phyloP scores from a whole-genome alignment of 1,140 invertebrate species.

The Drosophila nikananu region DNA sequence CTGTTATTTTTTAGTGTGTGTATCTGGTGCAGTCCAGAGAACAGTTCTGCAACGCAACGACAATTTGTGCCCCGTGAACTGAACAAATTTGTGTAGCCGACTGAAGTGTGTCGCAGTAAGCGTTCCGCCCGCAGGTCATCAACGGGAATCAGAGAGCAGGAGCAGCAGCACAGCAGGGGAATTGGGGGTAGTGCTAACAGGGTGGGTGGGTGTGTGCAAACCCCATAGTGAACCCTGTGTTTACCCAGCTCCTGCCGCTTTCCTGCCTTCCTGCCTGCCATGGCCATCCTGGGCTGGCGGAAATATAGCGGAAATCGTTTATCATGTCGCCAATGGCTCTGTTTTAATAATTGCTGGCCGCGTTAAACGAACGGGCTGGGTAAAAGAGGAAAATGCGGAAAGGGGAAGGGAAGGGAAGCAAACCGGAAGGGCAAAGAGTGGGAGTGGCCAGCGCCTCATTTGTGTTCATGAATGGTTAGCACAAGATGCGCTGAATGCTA shows the following conservation, averaged over 20 bases:
- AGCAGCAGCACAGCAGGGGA: conserved; percentile 1
- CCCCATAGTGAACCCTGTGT: conserved; percentile 22
- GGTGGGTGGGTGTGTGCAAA: conserved; percentile 9
- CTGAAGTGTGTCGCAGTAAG: conserved; percentile 69
- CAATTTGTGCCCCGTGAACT: conserved; percentile 38
- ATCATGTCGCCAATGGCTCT: conserved; percentile 82
- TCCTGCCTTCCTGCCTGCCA: conserved; percentile 8
- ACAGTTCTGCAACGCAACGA: conserved; percentile 22
- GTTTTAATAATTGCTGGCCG: conserved; percentile 78
- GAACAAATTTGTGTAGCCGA: conserved; percentile 47
- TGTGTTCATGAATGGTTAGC: conserved; percentile 17
- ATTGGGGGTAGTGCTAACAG: conserved; percentile 7
- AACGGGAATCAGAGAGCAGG: conserved; percentile 7
- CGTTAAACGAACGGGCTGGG: conserved; percentile 29
- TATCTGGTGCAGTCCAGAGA: conserved; percentile 6
- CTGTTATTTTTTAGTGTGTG: conserved; percentile 6
- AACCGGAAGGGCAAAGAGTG: conserved; percentile 7
- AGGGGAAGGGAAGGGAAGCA: too few species aligned
- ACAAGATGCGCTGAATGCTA: conserved; percentile 35
- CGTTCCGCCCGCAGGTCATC: conserved; percentile 35
- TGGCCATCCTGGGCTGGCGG: conserved; percentile 38
- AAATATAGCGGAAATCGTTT: conserved; percentile 84
- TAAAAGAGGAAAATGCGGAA: background rate
- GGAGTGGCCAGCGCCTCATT: conserved; percentile 25
- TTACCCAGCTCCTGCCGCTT: conserved; percentile 14